Evolutionary conservation across 2,888 invertebrate genomes (phyloP).

Genomic region (Volucella zonaria): DNA sequence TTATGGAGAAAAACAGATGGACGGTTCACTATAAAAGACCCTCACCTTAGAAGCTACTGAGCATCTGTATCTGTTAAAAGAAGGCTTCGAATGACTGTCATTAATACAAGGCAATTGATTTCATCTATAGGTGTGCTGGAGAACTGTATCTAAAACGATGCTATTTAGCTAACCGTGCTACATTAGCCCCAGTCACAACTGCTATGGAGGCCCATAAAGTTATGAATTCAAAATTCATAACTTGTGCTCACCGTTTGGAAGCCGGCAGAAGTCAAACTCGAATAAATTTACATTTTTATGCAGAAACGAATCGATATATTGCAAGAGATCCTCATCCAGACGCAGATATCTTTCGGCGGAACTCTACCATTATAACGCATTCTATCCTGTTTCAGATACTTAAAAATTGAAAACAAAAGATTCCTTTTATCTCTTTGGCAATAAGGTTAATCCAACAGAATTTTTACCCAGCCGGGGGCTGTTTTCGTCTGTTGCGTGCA

Average conservation of each 20-base stretch:
- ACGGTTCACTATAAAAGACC: too few relatives aligned
- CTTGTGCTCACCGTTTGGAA: not conserved
- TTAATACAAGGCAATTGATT: too few relatives aligned
- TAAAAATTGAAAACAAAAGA: constrained; percentile 31
- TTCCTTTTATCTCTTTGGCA: constrained; percentile 26
- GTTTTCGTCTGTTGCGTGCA: constrained; percentile 72
- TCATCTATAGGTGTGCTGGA: too few relatives aligned
- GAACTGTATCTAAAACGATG: too few relatives aligned
- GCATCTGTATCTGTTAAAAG: too few relatives aligned
- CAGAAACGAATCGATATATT: not conserved
- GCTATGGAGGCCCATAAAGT: too few relatives aligned
- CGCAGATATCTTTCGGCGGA: constrained; percentile 4
- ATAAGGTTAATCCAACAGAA: constrained; percentile 32
- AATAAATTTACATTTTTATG: constrained; percentile 28
- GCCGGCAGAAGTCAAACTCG: not conserved
- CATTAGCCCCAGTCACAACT: too few relatives aligned
- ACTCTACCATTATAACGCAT: constrained; percentile 68
- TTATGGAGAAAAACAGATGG: too few relatives aligned
- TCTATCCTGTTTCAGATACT: constrained; percentile 13
- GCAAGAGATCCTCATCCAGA: not conserved
- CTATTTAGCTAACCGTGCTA: too few relatives aligned
- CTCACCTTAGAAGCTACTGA: too few relatives aligned
- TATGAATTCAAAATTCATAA: too few relatives aligned
- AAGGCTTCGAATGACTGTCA: too few relatives aligned
- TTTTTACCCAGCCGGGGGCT: constrained; percentile 63